Conservation (phyloP, 1,140 invertebrate genomes). For the Ericerus pela region DNA sequence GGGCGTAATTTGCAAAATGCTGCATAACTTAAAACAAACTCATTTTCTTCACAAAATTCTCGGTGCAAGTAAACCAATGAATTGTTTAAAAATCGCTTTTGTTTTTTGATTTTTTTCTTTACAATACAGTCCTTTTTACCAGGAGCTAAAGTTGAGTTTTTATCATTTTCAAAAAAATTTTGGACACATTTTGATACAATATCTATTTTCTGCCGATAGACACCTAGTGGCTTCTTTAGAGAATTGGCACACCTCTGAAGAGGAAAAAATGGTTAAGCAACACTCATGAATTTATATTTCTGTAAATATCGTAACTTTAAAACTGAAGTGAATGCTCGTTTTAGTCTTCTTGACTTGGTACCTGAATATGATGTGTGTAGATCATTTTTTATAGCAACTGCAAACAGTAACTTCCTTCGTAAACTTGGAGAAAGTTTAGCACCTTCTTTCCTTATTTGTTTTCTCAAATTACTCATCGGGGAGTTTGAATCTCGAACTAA, state of each 20-base stretch:
- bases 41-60: constrained; percentile 17
- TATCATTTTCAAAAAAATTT: constrained; percentile 22
- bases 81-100: constrained; percentile 23
- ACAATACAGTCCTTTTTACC: constrained; percentile 24
- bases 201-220: constrained; percentile 1
- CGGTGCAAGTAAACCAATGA: constrained; percentile 23
- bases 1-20: constrained; percentile 19
- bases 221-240: not conserved
- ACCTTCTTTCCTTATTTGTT: too few relatives aligned
- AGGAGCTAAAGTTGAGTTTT: constrained; percentile 20
- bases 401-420: too few relatives aligned
- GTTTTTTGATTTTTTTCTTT: constrained; percentile 21
- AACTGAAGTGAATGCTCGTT: too few relatives aligned
- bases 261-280: not conserved
- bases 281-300: not conserved
- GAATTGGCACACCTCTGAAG: not conserved
- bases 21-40: constrained; percentile 14
- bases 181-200: not conserved
- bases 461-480: too few relatives aligned
- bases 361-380: too few relatives aligned
- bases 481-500: too few relatives aligned
- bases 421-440: too few relatives aligned
- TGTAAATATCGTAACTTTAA: not conserved
- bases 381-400: too few relatives aligned
- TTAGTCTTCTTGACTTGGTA: too few relatives aligned